Base-by-base conservation (phyloP, 2,888 invertebrate genomes). In the Argyresthia goedartella region DNA sequence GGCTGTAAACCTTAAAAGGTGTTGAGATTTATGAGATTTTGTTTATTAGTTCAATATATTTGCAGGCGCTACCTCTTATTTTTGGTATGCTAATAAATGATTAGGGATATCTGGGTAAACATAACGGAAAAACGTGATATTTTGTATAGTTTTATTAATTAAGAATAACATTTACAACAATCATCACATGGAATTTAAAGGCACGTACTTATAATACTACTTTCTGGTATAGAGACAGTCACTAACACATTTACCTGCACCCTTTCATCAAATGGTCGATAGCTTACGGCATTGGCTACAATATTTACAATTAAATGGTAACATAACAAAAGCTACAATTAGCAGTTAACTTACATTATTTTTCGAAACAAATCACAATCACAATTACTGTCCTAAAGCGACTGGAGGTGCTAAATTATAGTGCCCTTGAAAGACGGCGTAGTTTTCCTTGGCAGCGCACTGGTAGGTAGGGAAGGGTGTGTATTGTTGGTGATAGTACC, bases 401-500 rank as follows among this genome's bases (percentile, higher is more conserved):
- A 87, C 72, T 1, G 86, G 79, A 8, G 84, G 79, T 63, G 81
- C 84, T 54, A 85, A 66, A 59, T 79, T 84, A 55, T 85, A 85
- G 64, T 87, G 87, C 64, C 87, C 87, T 61, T 87, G 87, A 58
- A 87, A 86, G 62, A 87, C 70, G 14, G 77, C 64, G 59, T 86
- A 87, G 59, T 84, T 87, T 46, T 87, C 86, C 55, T 87, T 87
- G 4, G 80, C 61, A 8, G 82, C 82, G 50, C 87, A 87, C 65
- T 86, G 87, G 53, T 87, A 88, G 4, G 78, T 66, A 49, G 70
- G 64, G 39, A 81, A 69, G 1, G 79, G 69, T 0, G 81, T 60
- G 54, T 87, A 86, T 56, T 86, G 82, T 53, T 85, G 82, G 60
- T 85, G 81, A 59, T 85, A 86, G 60, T 73, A 63, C 39, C 84